Conservation (phyloP, 2,797 vertebrate genomes). For the Melopsittacus undulatus region DNA sequence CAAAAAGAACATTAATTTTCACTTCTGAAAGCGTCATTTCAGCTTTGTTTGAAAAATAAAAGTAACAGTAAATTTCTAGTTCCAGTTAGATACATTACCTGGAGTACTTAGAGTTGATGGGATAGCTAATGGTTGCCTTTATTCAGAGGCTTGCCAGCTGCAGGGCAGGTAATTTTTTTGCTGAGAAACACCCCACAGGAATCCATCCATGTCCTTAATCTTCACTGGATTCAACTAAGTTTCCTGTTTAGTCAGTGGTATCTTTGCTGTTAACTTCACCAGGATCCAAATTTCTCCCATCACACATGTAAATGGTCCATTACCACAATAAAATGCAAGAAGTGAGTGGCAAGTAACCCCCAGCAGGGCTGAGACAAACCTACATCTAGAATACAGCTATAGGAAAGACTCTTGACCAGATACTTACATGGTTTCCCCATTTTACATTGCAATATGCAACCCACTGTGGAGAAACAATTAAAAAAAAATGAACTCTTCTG, state of each 20-base stretch:
- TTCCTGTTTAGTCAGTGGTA: background rate
- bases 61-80: background rate
- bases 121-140: background rate
- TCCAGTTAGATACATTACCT: background rate
- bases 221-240: background rate
- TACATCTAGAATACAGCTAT: background rate
- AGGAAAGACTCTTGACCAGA: background rate
- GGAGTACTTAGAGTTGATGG: background rate
- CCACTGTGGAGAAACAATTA: background rate
- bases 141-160: background rate
- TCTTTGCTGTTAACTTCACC: background rate
- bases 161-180: slow-evolving; percentile 8
- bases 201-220: background rate
- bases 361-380: background rate
- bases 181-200: slow-evolving; percentile 5
- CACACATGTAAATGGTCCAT: background rate
- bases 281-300: background rate
- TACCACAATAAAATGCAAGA: background rate
- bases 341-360: background rate
- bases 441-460: background rate
- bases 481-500: background rate
- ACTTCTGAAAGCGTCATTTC: background rate
- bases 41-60: slow-evolving; percentile 27
- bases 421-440: background rate
- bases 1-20: slow-evolving; percentile 28